Base-by-base conservation (phyloP, 2,888 invertebrate species). In the Chymomyza procnemis region DNA sequence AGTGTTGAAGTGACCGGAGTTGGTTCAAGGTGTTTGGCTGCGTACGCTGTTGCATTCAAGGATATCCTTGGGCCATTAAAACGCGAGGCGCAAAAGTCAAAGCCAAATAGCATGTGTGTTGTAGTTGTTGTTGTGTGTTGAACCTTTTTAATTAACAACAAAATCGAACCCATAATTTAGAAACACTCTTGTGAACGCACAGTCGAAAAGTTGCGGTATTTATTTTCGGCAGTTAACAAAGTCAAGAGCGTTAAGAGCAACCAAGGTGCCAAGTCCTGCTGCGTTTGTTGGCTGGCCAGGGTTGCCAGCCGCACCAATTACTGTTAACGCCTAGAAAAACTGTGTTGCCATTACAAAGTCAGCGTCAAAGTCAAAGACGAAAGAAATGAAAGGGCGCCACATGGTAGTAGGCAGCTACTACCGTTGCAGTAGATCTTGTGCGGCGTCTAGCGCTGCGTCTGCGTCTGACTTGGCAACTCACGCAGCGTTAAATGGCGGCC, bases 211-310 rank as follows among this genome's bases (percentile, higher is more conserved):
- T 54, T 74, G 68, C n/a, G n/a, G n/a, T 8, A 16, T 52, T 16
- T 30, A 34, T 52, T 50, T n/a, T 34, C 26, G 50, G 48, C 47
- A 61, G 12, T n/a, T 26, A 55, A 54, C 19, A 16, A 50, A 55
- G 22, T 21, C 19, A 26, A 26, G 22, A 55, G 22, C 1, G 1
- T 14, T 55, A 19, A 34, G 18, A 26, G 16, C n/a, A 14, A 4
- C 64, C 62, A 76, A 84, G 87, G 84, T 84, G 87, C 73, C 85
- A 84, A 76, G 69, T 82, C 84, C 87, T 82, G 84, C 84, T 84
- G 84, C 64, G 83, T 74, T 76, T 67, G 73, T 73, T 75, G 61
- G 71, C 61, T 54, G 18, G 54, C 54, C 54, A 54, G 22, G 54
- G 54, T 54, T 48, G 69, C 41, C 30, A 59, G 19, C 70, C 63